A percentile compares a stretch with the other conserved stretches of the same genome.
Conservation (phyloP, 2,888 invertebrate genomes). For the Epsilonema sp. region DNA sequence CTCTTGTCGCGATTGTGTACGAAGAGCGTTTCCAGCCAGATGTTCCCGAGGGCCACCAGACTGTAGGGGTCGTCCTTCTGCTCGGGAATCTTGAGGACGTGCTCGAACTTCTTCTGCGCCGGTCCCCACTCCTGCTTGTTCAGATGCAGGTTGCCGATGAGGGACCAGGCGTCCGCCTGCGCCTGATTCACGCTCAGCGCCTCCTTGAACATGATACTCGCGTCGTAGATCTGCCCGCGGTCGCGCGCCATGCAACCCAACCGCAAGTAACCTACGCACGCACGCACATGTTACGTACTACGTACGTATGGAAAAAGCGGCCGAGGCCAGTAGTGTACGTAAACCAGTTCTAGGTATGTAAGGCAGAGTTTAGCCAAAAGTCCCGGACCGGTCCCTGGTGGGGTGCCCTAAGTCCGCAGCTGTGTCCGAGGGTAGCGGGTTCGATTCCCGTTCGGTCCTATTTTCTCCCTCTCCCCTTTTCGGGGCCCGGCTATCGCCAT, state of each 20-base stretch:
- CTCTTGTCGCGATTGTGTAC: conserved; percentile 82
- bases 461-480: too few relatives aligned
- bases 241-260: conserved; percentile 95
- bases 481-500: too few relatives aligned
- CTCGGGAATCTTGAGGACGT: conserved; percentile 59
- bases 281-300: too few relatives aligned
- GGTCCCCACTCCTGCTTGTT: conserved; percentile 93
- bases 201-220: conserved; percentile 97
- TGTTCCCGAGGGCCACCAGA: conserved; percentile 83
- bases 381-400: too few relatives aligned
- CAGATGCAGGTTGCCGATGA: conserved; percentile 87
- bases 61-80: conserved; percentile 50
- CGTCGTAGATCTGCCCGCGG: conserved; percentile 96
- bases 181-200: conserved; percentile 48
- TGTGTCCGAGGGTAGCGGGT: too few relatives aligned
- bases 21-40: conserved; percentile 90
- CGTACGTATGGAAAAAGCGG: too few relatives aligned
- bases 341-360: too few relatives aligned
- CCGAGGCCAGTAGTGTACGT: too few relatives aligned
- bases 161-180: conserved; percentile 92
- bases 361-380: too few relatives aligned
- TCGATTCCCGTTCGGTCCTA: too few relatives aligned
- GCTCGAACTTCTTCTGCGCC: conserved; percentile 95
- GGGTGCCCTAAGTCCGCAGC: too few relatives aligned
- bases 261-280: conserved; percentile 41